Percentiles rank a stretch among this genome's conserved stretches.
Evolutionary conservation across 1,140 invertebrate species (phyloP).

Genomic region (Fopius arisanus): DNA sequence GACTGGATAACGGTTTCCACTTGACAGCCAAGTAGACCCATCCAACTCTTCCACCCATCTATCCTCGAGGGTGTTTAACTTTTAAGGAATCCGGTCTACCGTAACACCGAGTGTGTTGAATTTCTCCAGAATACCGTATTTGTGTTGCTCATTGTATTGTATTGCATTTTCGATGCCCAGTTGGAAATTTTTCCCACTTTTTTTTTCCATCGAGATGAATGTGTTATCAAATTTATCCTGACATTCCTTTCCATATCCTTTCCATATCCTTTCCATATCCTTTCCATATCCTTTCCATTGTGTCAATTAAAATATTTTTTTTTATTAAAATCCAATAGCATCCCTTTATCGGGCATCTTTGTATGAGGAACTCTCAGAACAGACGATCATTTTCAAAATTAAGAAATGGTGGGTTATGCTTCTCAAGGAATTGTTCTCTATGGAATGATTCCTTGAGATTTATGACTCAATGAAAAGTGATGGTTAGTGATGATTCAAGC

Average conservation of each 20-base stretch:
- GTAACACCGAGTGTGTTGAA: neutral
- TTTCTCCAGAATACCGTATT: neutral
- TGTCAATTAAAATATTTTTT: too few species aligned
- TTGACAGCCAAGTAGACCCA: conserved; percentile 45
- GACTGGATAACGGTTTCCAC: conserved; percentile 48
- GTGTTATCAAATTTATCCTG: too few species aligned
- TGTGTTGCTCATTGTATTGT: neutral
- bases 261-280: too few species aligned
- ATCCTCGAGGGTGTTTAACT: conserved; percentile 44
- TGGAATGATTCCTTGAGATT: neutral
- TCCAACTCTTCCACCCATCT: conserved; percentile 3
- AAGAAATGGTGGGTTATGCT: neutral
- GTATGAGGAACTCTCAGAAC: too few species aligned
- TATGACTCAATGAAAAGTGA: neutral
- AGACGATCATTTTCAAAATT: neutral
- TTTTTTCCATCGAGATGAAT: too few species aligned
- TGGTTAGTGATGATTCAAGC: neutral
- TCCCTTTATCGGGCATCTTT: too few species aligned
- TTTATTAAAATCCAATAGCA: too few species aligned
- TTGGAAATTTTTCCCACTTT: too few species aligned
- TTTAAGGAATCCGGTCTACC: conserved; percentile 37
- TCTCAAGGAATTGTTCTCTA: neutral
- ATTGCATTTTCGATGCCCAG: neutral
- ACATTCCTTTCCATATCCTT: too few species aligned
- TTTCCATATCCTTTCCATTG: too few species aligned